Evolutionary conservation across 2,888 invertebrate genomes (phyloP).

Genomic region (Epinotia ramella): DNA sequence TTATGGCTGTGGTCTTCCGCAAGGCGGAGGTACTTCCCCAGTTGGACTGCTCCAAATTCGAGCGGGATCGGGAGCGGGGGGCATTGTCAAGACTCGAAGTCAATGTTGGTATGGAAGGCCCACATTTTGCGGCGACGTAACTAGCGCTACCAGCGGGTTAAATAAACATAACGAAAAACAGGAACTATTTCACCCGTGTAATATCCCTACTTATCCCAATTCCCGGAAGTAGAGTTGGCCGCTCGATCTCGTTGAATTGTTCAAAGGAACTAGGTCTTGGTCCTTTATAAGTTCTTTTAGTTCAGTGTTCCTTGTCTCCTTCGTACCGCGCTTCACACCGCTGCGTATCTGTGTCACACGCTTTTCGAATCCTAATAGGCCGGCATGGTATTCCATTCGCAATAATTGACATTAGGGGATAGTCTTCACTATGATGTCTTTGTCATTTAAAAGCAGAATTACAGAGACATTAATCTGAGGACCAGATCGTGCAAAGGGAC

Average conservation of each 20-base stretch:
- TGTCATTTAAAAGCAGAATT: too few species aligned
- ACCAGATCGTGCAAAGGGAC: too few species aligned
- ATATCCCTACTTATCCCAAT: conserved; percentile 35
- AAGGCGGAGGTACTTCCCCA: too few species aligned
- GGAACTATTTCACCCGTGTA: conserved; percentile 38
- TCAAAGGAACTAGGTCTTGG: background rate
- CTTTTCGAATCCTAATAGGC: too few species aligned
- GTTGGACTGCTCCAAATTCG: too few species aligned
- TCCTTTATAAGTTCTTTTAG: background rate
- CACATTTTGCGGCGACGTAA: conserved; percentile 9
- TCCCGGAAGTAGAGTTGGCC: conserved; percentile 15
- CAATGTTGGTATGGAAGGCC: background rate
- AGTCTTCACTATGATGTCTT: too few species aligned
- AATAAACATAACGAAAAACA: conserved; percentile 32
- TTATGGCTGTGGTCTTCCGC: too few species aligned
- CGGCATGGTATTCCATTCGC: too few species aligned
- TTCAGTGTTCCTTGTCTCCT: background rate
- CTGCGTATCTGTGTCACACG: background rate
- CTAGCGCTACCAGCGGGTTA: conserved; percentile 6
- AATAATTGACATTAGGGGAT: too few species aligned
- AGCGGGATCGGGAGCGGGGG: too few species aligned
- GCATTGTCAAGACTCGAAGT: background rate
- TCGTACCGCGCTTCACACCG: background rate
- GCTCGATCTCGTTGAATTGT: background rate
- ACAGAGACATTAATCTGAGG: too few species aligned